These are phyloP conservation scores for Myrmecobius fasciatus DNA, from an alignment of 2,113 vertebrate genomes.

Conservation along the genomic window DNA sequence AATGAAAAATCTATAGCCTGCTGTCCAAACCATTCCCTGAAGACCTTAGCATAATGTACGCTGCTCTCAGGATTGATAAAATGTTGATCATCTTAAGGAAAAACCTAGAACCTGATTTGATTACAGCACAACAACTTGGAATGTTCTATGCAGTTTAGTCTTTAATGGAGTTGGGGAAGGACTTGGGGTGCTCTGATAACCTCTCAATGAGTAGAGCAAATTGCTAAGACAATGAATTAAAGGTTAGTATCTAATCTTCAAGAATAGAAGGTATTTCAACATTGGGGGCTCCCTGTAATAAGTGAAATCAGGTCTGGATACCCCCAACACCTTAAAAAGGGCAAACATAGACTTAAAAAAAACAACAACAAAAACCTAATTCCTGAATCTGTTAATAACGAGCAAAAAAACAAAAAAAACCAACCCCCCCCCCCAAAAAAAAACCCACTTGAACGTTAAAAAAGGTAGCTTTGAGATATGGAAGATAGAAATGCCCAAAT, in stretches of 20 bases:
- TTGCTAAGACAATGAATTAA: background rate
- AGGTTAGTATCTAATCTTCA: background rate
- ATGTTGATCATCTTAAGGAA: background rate
- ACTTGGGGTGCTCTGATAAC: background rate
- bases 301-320: background rate
- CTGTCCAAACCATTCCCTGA: slow-evolving; percentile 1
- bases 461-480: background rate
- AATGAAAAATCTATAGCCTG: background rate
- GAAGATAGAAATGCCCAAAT: background rate
- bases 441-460: background rate
- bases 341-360: background rate
- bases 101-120: background rate
- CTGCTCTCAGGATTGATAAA: background rate
- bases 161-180: background rate
- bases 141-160: background rate
- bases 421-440: too few relatives aligned
- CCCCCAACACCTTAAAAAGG: background rate
- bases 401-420: background rate
- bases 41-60: background rate
- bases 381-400: background rate
- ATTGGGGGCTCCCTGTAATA: background rate
- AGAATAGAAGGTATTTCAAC: background rate
- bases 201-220: background rate
- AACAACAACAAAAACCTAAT: background rate
- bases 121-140: background rate